A percentile compares a stretch with the other conserved stretches of the same genome.
phyloP scores from a whole-genome alignment of 2,113 vertebrate genomes.

The Pantherophis guttatus region DNA sequence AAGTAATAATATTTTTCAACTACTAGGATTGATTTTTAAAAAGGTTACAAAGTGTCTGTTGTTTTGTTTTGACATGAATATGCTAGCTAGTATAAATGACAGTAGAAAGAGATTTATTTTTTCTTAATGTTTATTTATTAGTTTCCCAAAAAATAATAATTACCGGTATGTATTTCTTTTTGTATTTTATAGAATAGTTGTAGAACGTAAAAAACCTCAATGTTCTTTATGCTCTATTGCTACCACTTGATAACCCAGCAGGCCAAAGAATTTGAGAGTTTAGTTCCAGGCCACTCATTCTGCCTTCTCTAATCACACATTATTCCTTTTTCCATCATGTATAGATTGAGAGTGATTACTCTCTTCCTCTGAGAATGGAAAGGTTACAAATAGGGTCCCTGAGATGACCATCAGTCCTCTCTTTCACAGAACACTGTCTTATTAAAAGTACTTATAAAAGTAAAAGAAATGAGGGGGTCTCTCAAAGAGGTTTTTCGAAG shows the following conservation, averaged over 20 bases:
- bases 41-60: not conserved
- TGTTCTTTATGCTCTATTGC: not conserved
- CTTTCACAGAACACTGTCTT: not conserved
- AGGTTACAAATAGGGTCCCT: not conserved
- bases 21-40: not conserved
- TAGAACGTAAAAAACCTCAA: not conserved
- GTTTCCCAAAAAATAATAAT: not conserved
- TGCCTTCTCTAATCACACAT: not conserved
- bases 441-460: not conserved
- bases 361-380: not conserved
- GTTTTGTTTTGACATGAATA: not conserved
- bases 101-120: not conserved
- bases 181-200: not conserved
- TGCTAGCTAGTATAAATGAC: not conserved
- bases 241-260: not conserved
- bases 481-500: not conserved
- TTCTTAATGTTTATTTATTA: not conserved
- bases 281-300: not conserved
- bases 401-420: not conserved
- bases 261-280: not conserved
- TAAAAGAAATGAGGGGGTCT: not conserved
- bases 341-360: not conserved
- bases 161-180: not conserved
- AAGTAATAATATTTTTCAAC: not conserved
- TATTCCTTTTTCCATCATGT: not conserved